These are phyloP conservation scores for Turdus rufiventris DNA, from an alignment of 2,113 vertebrate species.

Conservation along the genomic window DNA sequence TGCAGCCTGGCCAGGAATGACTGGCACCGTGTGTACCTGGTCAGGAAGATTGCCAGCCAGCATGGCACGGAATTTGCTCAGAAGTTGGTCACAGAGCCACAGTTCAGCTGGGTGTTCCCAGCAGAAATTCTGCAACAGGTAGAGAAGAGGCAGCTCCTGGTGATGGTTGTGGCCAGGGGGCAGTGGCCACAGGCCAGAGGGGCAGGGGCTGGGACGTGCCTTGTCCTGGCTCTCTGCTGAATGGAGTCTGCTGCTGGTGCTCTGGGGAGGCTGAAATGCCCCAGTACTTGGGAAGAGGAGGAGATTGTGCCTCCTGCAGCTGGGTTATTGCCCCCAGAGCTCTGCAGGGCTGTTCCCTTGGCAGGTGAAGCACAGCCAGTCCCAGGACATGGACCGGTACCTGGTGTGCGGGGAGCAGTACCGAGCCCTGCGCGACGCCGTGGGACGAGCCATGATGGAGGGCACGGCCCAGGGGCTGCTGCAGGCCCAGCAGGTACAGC, in stretches of 20 bases:
- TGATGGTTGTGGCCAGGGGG: neutral
- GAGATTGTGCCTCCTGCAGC: neutral
- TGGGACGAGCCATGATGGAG: slow-evolving; percentile 74
- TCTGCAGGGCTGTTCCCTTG: neutral
- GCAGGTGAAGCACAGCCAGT: slow-evolving; percentile 49
- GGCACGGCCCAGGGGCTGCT: slow-evolving; percentile 55
- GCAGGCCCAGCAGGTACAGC: slow-evolving; percentile 74
- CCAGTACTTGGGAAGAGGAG: neutral
- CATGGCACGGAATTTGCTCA: slow-evolving; percentile 82
- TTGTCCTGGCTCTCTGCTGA: neutral
- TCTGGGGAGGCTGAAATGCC: neutral
- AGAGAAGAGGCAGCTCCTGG: neutral
- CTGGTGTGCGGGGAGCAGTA: slow-evolving; percentile 81
- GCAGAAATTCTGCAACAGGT: slow-evolving; percentile 77
- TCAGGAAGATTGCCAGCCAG: slow-evolving; percentile 80
- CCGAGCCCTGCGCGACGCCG: slow-evolving; percentile 78
- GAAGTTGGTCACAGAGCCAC: slow-evolving; percentile 60
- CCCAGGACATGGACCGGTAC: slow-evolving; percentile 77
- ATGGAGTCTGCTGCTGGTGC: neutral
- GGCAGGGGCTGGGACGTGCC: neutral
- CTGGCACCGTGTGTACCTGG: slow-evolving; percentile 87
- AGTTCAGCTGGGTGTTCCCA: slow-evolving; percentile 85
- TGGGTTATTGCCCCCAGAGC: neutral
- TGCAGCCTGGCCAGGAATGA: slow-evolving; percentile 70
- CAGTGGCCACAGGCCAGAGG: rapidly evolving